Conservation (phyloP, 2,888 invertebrate species). For the Octodonta nipae region DNA sequence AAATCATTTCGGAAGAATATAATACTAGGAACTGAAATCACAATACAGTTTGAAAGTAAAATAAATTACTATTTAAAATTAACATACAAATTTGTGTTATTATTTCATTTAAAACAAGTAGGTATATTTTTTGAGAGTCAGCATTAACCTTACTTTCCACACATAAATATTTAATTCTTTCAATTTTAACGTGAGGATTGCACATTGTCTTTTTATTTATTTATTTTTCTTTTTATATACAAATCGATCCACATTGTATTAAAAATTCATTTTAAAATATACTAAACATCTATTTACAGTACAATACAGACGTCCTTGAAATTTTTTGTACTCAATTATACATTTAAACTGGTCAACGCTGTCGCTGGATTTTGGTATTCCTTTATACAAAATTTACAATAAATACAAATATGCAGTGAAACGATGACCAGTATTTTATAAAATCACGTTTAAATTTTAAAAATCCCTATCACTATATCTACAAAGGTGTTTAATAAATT, state of each 20-base stretch:
- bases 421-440: conserved; percentile 21
- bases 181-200: conserved; percentile 29
- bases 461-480: conserved; percentile 20
- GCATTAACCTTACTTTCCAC: conserved; percentile 12
- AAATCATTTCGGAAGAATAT: too few relatives aligned
- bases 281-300: conserved; percentile 33
- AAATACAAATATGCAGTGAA: conserved; percentile 22
- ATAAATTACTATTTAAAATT: too few relatives aligned
- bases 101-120: too few relatives aligned
- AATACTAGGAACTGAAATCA: too few relatives aligned
- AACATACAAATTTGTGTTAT: too few relatives aligned
- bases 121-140: conserved; percentile 13
- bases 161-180: conserved; percentile 20
- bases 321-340: conserved; percentile 35
- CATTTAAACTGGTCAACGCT: conserved; percentile 25
- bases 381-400: conserved; percentile 21
- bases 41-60: too few relatives aligned
- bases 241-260: conserved; percentile 29
- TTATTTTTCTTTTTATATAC: conserved; percentile 19
- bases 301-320: conserved; percentile 28
- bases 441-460: conserved; percentile 21
- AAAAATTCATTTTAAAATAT: conserved; percentile 18
- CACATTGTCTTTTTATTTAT: conserved; percentile 24
- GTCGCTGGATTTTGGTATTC: conserved; percentile 17
- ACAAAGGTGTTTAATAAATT: conserved; percentile 24